Base-by-base conservation (phyloP, 2,113 vertebrate species). In the Leptobrachium ailaonicum region DNA sequence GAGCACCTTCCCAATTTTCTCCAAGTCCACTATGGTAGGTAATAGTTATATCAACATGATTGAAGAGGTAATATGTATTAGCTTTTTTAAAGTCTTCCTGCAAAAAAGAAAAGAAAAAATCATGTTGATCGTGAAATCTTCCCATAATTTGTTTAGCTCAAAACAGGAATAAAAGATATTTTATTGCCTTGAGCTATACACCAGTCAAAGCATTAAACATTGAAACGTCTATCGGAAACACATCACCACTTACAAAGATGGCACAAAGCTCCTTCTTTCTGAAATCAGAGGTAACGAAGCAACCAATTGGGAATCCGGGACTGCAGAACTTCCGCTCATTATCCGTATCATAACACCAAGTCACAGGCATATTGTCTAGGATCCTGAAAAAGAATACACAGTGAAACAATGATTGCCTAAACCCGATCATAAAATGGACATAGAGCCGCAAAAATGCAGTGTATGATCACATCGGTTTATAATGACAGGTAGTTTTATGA, bases 301-400 rank as follows among this genome's bases (percentile, higher is more conserved):
- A 99, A 83, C 96, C 96, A 84, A 97, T 87, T 2, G 95, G 95
- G 87, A 98, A 99, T 83, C 95, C 96, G 12, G 95, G 95, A 84
- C 93, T 96, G 85, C 95, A 97, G 87, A 91, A 95, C 74, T 95
- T 95, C 83, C 95, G 93, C 76, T 86, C 82, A 69, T 92, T 92
- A 87, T 96, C 94, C n/a, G 94, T 94, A 77, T 94, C 88, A 78
- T 92, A 96, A 88, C 95, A 98, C 95, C 96, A 98, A 0, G 94
- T 95, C 76, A 98, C 94, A 1, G 94, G 96, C 95, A 97, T 97
- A 87, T 97, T 98, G 90, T 96, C 95, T 67, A 97, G 90, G 83
- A 98, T 96, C 95, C 96, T 98, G 81, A 9, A 82, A 82, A 85
- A 32, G 20, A 32, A 32, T 32, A 32, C 20, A 32, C 20, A 32